These are phyloP conservation scores for Meteorus colon DNA, from an alignment of 2,888 invertebrate genomes.

Conservation along the genomic window DNA sequence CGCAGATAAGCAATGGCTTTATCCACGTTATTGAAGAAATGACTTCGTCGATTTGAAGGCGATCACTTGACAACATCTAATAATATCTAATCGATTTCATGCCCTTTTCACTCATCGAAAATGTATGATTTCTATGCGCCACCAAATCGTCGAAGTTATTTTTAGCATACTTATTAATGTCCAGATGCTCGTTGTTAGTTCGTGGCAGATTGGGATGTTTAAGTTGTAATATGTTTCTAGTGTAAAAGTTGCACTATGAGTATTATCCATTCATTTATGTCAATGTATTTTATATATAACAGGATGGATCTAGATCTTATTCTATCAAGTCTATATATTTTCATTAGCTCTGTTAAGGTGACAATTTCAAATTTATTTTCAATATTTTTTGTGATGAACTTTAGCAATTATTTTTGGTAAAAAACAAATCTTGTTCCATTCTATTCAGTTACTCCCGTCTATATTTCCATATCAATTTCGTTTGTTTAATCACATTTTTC, in stretches of 20 bases:
- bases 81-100: background rate
- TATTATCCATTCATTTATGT: constrained; percentile 49
- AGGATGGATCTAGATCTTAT: background rate
- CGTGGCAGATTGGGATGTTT: constrained; percentile 62
- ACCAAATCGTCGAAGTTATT: constrained; percentile 34
- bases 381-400: background rate
- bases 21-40: constrained; percentile 34
- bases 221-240: constrained; percentile 25
- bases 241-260: constrained; percentile 47
- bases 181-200: constrained; percentile 64
- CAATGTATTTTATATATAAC: constrained; percentile 32
- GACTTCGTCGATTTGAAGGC: constrained; percentile 38
- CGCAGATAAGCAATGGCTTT: constrained; percentile 40
- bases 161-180: constrained; percentile 65
- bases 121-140: constrained; percentile 29
- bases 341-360: constrained; percentile 18
- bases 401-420: background rate
- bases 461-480: background rate
- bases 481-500: background rate
- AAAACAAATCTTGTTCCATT: background rate
- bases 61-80: constrained; percentile 7
- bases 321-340: background rate
- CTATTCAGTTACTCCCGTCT: background rate
- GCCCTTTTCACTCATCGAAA: background rate
- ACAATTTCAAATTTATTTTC: constrained; percentile 8